Evolutionary conservation across 2,113 vertebrate species (phyloP).

Genomic region (Chaetorhynchus papuensis): DNA sequence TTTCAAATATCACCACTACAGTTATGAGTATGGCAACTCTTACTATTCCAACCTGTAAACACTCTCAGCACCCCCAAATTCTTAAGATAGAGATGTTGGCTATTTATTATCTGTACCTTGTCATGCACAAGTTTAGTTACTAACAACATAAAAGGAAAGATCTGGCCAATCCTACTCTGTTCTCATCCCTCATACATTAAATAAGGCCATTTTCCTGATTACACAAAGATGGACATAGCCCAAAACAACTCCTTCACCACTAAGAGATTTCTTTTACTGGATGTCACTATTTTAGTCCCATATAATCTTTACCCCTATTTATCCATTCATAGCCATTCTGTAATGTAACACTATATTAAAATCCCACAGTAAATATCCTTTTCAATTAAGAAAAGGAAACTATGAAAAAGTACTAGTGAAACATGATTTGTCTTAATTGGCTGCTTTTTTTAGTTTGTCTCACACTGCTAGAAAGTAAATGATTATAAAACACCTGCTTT

Average conservation of each 20-base stretch:
- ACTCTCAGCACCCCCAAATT: not conserved
- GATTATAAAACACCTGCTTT: not conserved
- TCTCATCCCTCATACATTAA: not conserved
- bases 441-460: not conserved
- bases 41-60: not conserved
- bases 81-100: not conserved
- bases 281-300: not conserved
- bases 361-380: not conserved
- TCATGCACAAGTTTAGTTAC: not conserved
- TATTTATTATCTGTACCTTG: not conserved
- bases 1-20: not conserved
- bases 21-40: not conserved
- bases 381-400: not conserved
- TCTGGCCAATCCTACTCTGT: not conserved
- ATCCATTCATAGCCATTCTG: not conserved
- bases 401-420: not conserved
- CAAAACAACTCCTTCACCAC: not conserved
- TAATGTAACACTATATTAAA: not conserved
- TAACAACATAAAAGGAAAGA: not conserved
- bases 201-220: not conserved
- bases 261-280: not conserved
- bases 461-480: not conserved
- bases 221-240: not conserved
- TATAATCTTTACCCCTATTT: not conserved
- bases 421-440: not conserved